phyloP scores from a whole-genome alignment of 1,140 invertebrate genomes.

The Mya arenaria region DNA sequence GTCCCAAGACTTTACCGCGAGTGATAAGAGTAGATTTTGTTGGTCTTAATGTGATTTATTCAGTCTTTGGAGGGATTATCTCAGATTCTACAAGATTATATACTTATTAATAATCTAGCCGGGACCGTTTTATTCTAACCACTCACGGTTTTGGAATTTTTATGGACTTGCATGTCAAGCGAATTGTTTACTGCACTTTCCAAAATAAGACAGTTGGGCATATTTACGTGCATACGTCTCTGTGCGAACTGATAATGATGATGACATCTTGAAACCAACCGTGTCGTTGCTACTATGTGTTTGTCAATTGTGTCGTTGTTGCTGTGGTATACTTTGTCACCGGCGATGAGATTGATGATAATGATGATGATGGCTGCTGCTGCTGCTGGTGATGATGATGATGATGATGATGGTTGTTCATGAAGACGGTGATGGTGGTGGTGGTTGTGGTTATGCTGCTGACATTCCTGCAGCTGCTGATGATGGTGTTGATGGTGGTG shows the following conservation, averaged over 20 bases:
- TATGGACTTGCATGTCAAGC: slow-evolving; percentile 40
- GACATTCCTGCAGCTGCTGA: background rate
- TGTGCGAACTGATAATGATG: too few species aligned
- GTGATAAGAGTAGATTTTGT: slow-evolving; percentile 48
- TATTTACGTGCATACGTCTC: too few species aligned
- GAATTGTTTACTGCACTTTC: background rate
- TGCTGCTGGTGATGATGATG: too few species aligned
- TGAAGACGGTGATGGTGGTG: background rate
- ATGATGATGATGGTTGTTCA: too few species aligned
- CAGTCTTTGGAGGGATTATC: slow-evolving; percentile 51
- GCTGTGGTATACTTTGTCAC: background rate
- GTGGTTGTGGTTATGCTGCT: background rate
- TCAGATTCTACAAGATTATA: slow-evolving; percentile 48
- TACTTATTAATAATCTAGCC: slow-evolving; percentile 56
- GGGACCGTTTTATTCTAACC: slow-evolving; percentile 56
- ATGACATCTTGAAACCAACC: too few species aligned
- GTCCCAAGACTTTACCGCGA: slow-evolving; percentile 19
- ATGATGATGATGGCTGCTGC: too few species aligned
- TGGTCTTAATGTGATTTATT: slow-evolving; percentile 54
- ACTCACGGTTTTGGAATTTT: slow-evolving; percentile 53
- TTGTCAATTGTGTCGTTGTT: background rate
- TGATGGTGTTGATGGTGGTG: background rate
- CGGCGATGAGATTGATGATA: too few species aligned
- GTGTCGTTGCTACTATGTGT: background rate
- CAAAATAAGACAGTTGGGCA: too few species aligned